phyloP scores from a whole-genome alignment of 2,888 invertebrate genomes.

The Lasioglossum calceatum region DNA sequence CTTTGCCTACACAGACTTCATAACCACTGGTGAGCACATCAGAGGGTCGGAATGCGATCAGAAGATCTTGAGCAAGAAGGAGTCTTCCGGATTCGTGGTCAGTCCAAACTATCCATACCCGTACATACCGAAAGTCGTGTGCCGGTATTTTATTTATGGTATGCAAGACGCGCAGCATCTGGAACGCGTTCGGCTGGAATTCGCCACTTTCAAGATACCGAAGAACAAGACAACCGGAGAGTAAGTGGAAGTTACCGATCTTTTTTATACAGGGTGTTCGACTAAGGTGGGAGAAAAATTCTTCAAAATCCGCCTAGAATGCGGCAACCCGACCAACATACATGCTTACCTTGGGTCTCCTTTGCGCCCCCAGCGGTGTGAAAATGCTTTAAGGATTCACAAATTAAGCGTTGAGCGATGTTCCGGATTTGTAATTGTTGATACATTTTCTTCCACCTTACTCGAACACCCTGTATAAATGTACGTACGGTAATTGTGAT shows the following conservation, averaged over 20 bases:
- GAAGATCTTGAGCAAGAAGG: slow-evolving; percentile 97
- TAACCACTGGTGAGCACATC: slow-evolving; percentile 97
- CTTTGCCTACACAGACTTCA: slow-evolving; percentile 89
- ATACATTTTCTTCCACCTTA: too few relatives aligned
- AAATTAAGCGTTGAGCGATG: too few relatives aligned
- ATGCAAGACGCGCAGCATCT: slow-evolving; percentile 98
- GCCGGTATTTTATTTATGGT: slow-evolving; percentile 99
- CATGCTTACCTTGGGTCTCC: too few relatives aligned
- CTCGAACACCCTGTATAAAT: too few relatives aligned
- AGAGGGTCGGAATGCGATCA: slow-evolving; percentile 99
- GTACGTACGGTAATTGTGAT: too few relatives aligned
- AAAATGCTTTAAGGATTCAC: too few relatives aligned
- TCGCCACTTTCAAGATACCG: slow-evolving; percentile 95
- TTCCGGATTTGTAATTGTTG: too few relatives aligned
- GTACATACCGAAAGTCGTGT: slow-evolving; percentile 98
- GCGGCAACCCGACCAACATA: too few relatives aligned
- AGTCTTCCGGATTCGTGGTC: slow-evolving; percentile 96
- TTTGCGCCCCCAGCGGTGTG: too few relatives aligned
- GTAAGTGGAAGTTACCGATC: slow-evolving; percentile 86
- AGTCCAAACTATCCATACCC: slow-evolving; percentile 98
- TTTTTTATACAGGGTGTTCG: too few relatives aligned
- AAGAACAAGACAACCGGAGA: slow-evolving; percentile 92
- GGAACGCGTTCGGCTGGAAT: slow-evolving; percentile 96
- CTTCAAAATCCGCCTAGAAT: too few relatives aligned
- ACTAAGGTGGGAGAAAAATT: too few relatives aligned